Base-by-base conservation (phyloP, 1,140 invertebrate genomes). In the Lepidotrigona ventralis region DNA sequence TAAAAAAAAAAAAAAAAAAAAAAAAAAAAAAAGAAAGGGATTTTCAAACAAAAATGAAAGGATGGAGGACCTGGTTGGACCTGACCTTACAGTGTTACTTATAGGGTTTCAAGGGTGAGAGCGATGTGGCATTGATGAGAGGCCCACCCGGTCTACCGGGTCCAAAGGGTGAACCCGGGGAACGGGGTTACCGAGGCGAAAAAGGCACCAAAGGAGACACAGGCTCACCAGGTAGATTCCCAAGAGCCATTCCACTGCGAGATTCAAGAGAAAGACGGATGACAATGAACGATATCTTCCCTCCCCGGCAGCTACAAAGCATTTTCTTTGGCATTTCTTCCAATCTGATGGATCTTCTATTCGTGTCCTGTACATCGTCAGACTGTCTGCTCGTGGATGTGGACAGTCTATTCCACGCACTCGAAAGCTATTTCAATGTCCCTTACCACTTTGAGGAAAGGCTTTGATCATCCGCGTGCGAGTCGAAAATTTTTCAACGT, bases 101-200 rank as follows among this genome's bases (percentile, higher is more conserved):
- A 83, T 92, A 94, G 93, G 93, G 93, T 86, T 88, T 93, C 86
- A 94, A 94, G 87, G 94, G 95, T 83, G 86, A 94, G 73, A 92
- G 92, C 88, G 94, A 93, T 86, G 92, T 92, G 88, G 92, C 92
- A 84, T 91, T 94, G 81, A 89, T 92, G 84, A 93, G 94, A 85
- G 94, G 94, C 83, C 82, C 78, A 66, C 87, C 88, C 76, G 95
- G 95, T 72, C 90, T 92, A 76, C 92, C 93, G 82, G 95, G 95
- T 81, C 91, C 90, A 33, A 94, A 95, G 89, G 95, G 95, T 77
- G 94, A 95, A 85, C 91, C 89, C 80, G 95, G 95, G 51, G 94
- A 94, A 83, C 83, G 89, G 79, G 94, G 94, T 88, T 90, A 88
- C 66, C 84, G 90, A 84, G 94, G 94, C 86, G 94, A 94, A 79